These are phyloP conservation scores for Epinephelus coioides DNA, from an alignment of 2,797 vertebrate species.

Conservation along the genomic window DNA sequence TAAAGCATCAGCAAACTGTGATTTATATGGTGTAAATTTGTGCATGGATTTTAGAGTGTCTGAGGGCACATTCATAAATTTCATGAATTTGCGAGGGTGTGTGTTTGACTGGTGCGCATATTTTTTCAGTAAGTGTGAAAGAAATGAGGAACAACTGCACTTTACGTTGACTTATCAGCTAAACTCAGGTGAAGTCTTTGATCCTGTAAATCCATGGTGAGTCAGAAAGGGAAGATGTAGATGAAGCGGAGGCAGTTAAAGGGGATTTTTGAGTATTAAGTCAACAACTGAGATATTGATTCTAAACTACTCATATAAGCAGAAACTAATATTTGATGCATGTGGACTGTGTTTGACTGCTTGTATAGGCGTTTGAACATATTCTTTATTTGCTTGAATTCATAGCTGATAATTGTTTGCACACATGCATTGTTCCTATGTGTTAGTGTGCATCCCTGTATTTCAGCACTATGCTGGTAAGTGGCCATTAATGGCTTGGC, in stretches of 20 bases:
- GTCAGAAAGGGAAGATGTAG: constrained; percentile 35
- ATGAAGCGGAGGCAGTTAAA: constrained; percentile 37
- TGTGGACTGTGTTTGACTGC: background rate
- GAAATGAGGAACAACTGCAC: constrained; percentile 11
- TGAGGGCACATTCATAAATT: constrained; percentile 19
- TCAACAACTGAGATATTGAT: constrained; percentile 46
- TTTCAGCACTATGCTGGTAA: constrained; percentile 16
- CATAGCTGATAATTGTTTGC: background rate
- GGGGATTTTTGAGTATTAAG: constrained; percentile 49
- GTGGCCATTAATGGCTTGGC: constrained; percentile 34
- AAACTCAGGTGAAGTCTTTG: constrained; percentile 53
- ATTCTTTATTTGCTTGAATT: background rate
- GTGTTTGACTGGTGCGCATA: constrained; percentile 1
- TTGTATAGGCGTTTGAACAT: background rate
- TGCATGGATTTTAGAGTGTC: constrained; percentile 12
- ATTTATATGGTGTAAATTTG: constrained; percentile 34
- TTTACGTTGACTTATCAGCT: constrained; percentile 23
- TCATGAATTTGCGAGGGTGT: constrained; percentile 1
- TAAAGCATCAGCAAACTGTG: constrained; percentile 7
- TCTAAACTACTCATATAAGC: constrained; percentile 19
- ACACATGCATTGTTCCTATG: background rate
- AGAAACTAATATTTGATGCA: constrained; percentile 12
- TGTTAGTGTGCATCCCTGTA: constrained; percentile 9
- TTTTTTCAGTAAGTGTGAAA: constrained; percentile 6
- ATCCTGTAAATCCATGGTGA: constrained; percentile 48